Evolutionary conservation across 1,140 invertebrate species (phyloP), one percentile per base, ranked within the genome.

Genomic region (Formica exsecta): DNA sequence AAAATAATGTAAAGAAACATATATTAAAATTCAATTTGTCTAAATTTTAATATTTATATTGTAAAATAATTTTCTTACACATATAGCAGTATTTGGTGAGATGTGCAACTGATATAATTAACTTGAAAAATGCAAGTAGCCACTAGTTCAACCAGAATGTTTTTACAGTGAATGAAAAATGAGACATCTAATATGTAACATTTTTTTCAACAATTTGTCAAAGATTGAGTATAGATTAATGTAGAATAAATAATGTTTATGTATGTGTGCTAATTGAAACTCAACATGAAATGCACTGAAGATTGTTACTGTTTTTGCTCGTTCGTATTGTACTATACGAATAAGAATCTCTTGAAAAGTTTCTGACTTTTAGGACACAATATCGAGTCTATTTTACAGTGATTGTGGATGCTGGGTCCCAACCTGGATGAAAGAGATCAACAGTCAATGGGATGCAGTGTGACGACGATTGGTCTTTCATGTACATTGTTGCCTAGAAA

Each of bases 401-500:
- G 36, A 86, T 29, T 62, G 85, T 54, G 62, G 91, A 90, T 64
- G 87, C 79, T 75, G 94, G 93, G 90, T 95, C 86, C 95, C 95
- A 95, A 48, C 94, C 94, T 32, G 93, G 89, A 68, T 96, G 95
- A 92, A 98, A 98, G 89, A 96, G 96, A 79, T 96, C 95, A 6
- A 94, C 88, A 2, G 97, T 97, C 76, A 99, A 95, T 38, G 97
- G 98, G 19, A 96, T 97, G 95, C 98, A 99, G 94, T 99, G 98
- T 11, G 97, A 97, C 0, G 98, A 97, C 88, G 97, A 96, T 92
- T 97, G 98, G 94, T 99, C 98, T 85, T 97, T 96, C 96, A 99
- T 96, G 94, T 99, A 97, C 92, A 97, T 97, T 32, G 95, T 95
- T 66, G 97, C 96, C 97, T 98, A 91, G 86, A 96, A 95, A 64